These are phyloP conservation scores for Cheilinus undulatus DNA, from an alignment of 2,113 vertebrate species.

Conservation along the genomic window DNA sequence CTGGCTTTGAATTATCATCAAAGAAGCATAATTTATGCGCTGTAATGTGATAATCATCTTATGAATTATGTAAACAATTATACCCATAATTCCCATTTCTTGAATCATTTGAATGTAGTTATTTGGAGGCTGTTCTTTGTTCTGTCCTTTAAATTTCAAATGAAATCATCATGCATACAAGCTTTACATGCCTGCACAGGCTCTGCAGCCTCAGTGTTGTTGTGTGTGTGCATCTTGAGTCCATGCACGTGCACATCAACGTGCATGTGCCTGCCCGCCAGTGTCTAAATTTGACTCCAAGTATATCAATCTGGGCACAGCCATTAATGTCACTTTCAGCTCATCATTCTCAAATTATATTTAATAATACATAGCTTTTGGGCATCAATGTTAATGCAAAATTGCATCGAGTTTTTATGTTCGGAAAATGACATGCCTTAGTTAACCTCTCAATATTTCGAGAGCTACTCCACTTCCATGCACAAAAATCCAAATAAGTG, in stretches of 20 bases:
- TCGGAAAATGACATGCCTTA: constrained; percentile 80
- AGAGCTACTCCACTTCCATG: constrained; percentile 61
- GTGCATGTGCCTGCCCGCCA: constrained; percentile 39
- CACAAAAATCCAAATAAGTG: constrained; percentile 50
- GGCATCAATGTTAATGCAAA: constrained; percentile 87
- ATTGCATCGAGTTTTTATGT: constrained; percentile 81
- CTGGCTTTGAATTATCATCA: constrained; percentile 60
- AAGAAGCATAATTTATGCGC: constrained; percentile 62
- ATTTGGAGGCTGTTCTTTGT: constrained; percentile 49
- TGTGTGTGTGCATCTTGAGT: background rate
- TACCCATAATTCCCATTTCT: constrained; percentile 61
- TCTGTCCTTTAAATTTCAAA: constrained; percentile 36
- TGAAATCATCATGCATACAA: constrained; percentile 25
- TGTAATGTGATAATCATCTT: constrained; percentile 70
- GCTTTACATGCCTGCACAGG: constrained; percentile 12
- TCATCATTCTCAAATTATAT: constrained; percentile 87
- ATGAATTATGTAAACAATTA: constrained; percentile 74
- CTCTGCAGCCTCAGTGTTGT: background rate
- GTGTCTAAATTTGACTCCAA: constrained; percentile 76
- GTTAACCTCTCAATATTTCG: constrained; percentile 79
- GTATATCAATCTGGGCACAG: constrained; percentile 83
- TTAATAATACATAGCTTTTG: constrained; percentile 87
- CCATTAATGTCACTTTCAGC: constrained; percentile 89
- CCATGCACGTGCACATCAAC: background rate
- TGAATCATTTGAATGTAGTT: constrained; percentile 45